A percentile compares a stretch with the other conserved stretches of the same genome.
Conservation (phyloP, 2,888 invertebrate species). For the Mycalesis mineus region DNA sequence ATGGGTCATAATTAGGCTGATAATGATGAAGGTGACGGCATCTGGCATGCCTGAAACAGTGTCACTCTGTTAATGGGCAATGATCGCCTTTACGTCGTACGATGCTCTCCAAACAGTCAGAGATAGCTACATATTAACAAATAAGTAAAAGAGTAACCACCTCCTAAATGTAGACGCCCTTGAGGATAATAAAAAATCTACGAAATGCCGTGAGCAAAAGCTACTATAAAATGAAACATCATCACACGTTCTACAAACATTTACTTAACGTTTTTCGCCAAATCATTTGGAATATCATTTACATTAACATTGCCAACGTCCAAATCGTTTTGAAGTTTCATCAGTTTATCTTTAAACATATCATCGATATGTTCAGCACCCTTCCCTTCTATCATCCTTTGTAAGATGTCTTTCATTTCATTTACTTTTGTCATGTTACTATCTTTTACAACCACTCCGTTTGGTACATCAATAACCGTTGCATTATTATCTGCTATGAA, state of each 20-base stretch:
- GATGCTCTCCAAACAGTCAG: too few species aligned
- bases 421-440: slow-evolving; percentile 32
- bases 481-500: slow-evolving; percentile 55
- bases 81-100: too few species aligned
- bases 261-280: slow-evolving; percentile 20
- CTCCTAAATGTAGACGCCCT: too few species aligned
- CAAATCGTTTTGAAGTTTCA: slow-evolving; percentile 41
- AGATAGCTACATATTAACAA: too few species aligned
- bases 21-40: too few species aligned
- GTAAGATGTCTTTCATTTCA: slow-evolving; percentile 48
- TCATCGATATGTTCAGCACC: slow-evolving; percentile 40
- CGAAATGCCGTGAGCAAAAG: too few species aligned
- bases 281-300: slow-evolving; percentile 27
- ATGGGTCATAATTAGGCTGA: too few species aligned
- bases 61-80: too few species aligned
- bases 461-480: slow-evolving; percentile 49
- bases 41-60: too few species aligned
- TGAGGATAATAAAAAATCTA: too few species aligned
- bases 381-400: slow-evolving; percentile 47
- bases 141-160: too few species aligned
- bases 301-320: slow-evolving; percentile 37
- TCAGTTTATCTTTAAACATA: slow-evolving; percentile 44
- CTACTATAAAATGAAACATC: too few species aligned
- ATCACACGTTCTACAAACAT: not conserved
- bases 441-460: slow-evolving; percentile 22